Evolutionary conservation across 1,140 invertebrate genomes (phyloP), one percentile per base, ranked within the genome.

Genomic region (Drosophila repleta): DNA sequence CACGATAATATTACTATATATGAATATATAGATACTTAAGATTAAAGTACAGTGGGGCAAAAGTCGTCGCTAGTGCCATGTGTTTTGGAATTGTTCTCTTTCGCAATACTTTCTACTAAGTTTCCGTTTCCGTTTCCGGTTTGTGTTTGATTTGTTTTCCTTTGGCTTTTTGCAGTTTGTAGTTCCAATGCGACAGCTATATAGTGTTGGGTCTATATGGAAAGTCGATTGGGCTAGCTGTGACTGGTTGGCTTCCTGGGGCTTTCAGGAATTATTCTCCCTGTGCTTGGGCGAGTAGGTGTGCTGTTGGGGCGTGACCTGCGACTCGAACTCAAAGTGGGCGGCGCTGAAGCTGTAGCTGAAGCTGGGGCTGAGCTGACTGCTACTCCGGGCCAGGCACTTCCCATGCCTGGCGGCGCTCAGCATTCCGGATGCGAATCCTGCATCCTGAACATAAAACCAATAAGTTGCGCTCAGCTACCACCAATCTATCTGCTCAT

Each of bases 401-500:
- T 85, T 81, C 82, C 81, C 69, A 85, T 85, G 81, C 81, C 82
- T 87, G 82, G 83, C 82, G 78, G 79, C 48, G 69, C 60, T 60
- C 52, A 48, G 61, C 45, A 67, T 15, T 35, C 53, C 37, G 65
- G 39, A 32, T 41, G 64, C 11, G 64, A 48, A n/a, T n/a, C n/a
- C 46, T 24, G 65, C 66, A 66, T 80, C 39, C 32, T 51, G 46
- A 83, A 80, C 69, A 62, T 72, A 81, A 85, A 85, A 76, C 81
- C 76, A 76, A 52, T 68, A 64, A 53, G 53, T 58, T 43, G 39
- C 57, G 26, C 49, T n/a, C 15, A 3, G 18, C 21, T 17, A 17
- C n/a, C n/a, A 21, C 18, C 39, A 15, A n/a, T 90, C 92, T 95
- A 96, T 93, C 95, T 94, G 90, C 94, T 95, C 95, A 96, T 96